Percentiles rank a stretch among this genome's conserved stretches.
Conservation (phyloP, 2,797 vertebrate species). For the Psittacula derbiana region DNA sequence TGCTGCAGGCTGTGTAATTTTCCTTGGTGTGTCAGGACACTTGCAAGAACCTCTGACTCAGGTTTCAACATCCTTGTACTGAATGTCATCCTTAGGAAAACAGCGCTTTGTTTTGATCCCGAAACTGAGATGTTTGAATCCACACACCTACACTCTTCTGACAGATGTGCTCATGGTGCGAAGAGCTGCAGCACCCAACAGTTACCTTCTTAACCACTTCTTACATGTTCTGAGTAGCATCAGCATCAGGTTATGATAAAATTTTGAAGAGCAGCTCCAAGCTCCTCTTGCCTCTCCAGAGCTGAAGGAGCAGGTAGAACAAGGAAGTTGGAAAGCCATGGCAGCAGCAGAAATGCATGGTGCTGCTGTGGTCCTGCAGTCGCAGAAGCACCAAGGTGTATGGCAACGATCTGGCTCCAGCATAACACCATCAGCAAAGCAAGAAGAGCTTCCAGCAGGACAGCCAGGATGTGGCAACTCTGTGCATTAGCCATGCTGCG, state of each 20-base stretch:
- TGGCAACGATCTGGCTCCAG: background rate
- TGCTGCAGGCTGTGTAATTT: background rate
- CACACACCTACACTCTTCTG: background rate
- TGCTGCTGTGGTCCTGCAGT: background rate
- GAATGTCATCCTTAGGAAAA: background rate
- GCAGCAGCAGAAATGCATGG: background rate
- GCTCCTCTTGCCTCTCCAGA: background rate
- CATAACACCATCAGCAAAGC: background rate
- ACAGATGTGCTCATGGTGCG: background rate
- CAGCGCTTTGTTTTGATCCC: background rate
- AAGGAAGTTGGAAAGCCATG: background rate
- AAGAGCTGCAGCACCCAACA: background rate
- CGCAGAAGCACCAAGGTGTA: background rate
- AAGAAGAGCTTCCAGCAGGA: background rate
- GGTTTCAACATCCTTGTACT: background rate
- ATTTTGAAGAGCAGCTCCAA: background rate
- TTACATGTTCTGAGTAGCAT: background rate
- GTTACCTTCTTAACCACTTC: background rate
- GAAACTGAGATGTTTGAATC: background rate
- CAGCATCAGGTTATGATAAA: background rate
- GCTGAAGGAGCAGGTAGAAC: background rate
- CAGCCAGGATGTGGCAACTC: background rate
- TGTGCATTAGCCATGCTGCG: rapidly evolving
- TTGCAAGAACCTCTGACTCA: background rate
- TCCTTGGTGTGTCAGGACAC: background rate